These are phyloP conservation scores for Trachythela sp. DNA, from an alignment of 64 coral and sea anemone genomes.

Conservation along the genomic window DNA sequence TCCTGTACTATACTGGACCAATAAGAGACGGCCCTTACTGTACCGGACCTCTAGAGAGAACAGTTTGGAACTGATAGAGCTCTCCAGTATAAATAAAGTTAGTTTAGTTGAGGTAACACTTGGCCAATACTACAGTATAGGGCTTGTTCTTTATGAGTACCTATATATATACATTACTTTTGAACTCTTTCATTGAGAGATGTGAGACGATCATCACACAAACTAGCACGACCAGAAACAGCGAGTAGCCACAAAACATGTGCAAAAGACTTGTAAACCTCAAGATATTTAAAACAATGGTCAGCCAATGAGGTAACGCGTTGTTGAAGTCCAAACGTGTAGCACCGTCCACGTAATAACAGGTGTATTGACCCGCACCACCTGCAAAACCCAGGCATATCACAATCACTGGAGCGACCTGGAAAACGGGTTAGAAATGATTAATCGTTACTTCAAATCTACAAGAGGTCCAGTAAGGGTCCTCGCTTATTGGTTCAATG, in stretches of 20 bases:
- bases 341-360: conserved; percentile 82
- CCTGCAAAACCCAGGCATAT: conserved; percentile 42
- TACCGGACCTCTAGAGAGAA: too few relatives aligned
- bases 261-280: conserved; percentile 74
- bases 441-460: too few relatives aligned
- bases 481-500: too few relatives aligned
- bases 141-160: too few relatives aligned
- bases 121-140: too few relatives aligned
- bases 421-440: background rate
- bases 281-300: conserved; percentile 51
- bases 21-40: too few relatives aligned
- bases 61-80: too few relatives aligned
- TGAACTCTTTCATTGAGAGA: conserved; percentile 83
- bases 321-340: conserved; percentile 61
- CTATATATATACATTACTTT: conserved; percentile 53
- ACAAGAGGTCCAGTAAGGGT: too few relatives aligned
- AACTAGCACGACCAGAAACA: conserved; percentile 76
- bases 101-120: too few relatives aligned
- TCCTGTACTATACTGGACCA: too few relatives aligned
- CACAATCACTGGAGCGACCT: conserved; percentile 68
- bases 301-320: conserved; percentile 48
- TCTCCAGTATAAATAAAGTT: too few relatives aligned
- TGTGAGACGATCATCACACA: conserved; percentile 74
- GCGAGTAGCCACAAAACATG: conserved; percentile 72
- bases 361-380: conserved; percentile 75